Percentiles rank a stretch among this genome's conserved stretches.
Conservation (phyloP, 2,797 vertebrate genomes). For the Fringilla coelebs region DNA sequence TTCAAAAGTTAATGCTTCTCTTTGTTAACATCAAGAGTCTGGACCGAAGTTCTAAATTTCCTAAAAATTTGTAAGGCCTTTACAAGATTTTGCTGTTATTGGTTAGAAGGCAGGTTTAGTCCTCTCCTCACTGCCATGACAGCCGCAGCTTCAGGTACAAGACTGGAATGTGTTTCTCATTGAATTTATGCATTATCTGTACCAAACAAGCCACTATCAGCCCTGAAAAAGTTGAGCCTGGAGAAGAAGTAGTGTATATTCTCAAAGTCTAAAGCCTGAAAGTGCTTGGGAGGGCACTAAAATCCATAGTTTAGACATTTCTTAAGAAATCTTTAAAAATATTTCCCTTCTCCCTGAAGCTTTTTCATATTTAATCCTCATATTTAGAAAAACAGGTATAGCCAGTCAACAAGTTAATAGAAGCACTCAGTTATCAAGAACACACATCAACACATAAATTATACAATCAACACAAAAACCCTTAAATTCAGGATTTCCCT, state of each 20-base stretch:
- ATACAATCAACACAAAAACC: not conserved
- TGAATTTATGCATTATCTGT: not conserved
- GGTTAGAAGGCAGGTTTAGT: not conserved
- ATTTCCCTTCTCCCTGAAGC: not conserved
- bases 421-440: not conserved
- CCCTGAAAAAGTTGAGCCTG: not conserved
- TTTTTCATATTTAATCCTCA: not conserved
- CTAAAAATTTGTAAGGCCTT: not conserved
- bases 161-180: not conserved
- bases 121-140: not conserved
- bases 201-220: not conserved
- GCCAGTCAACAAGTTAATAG: not conserved
- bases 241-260: not conserved
- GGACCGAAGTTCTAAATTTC: not conserved
- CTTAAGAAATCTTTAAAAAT: not conserved
- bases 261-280: not conserved
- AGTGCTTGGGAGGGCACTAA: not conserved
- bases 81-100: not conserved
- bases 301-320: not conserved
- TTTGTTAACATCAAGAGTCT: not conserved
- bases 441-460: not conserved
- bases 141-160: not conserved
- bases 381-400: not conserved
- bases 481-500: not conserved
- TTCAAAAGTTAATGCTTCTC: not conserved